These are phyloP conservation scores for Echeneis naucrates DNA, from an alignment of 2,797 vertebrate species.

Conservation along the genomic window DNA sequence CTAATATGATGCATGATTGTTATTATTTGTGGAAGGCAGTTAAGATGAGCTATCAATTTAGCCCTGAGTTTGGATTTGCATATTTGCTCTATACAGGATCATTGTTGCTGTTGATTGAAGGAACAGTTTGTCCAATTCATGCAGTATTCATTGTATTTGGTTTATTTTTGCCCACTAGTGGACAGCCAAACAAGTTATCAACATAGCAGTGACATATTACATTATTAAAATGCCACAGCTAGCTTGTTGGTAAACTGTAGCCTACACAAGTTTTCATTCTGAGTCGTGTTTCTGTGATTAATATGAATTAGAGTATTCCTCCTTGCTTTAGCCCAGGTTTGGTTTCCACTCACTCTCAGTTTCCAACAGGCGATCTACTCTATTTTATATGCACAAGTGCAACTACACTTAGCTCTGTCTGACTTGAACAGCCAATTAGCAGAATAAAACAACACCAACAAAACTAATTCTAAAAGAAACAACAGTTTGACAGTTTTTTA, in stretches of 20 bases:
- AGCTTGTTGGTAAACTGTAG: too few relatives aligned
- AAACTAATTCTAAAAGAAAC: too few relatives aligned
- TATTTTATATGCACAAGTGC: too few relatives aligned
- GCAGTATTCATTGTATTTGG: not conserved
- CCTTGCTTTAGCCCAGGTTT: not conserved
- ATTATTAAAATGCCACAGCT: not conserved
- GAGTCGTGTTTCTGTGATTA: not conserved
- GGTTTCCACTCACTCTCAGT: not conserved
- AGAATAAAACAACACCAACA: too few relatives aligned
- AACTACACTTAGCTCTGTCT: too few relatives aligned
- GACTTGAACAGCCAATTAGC: too few relatives aligned
- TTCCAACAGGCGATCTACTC: too few relatives aligned
- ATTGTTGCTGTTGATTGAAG: not conserved
- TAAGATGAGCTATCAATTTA: not conserved
- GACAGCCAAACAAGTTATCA: not conserved
- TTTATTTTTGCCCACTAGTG: not conserved
- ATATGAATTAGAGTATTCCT: not conserved
- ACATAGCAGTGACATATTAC: not conserved
- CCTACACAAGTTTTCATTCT: not conserved
- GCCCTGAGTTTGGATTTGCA: constrained; percentile 2
- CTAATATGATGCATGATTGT: not conserved
- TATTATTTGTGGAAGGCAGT: not conserved
- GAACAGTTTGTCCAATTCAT: not conserved
- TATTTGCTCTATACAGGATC: not conserved
- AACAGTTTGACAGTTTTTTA: too few relatives aligned